These are phyloP conservation scores for Eupithecia abbreviata DNA, from an alignment of 2,888 invertebrate genomes.

Conservation along the genomic window DNA sequence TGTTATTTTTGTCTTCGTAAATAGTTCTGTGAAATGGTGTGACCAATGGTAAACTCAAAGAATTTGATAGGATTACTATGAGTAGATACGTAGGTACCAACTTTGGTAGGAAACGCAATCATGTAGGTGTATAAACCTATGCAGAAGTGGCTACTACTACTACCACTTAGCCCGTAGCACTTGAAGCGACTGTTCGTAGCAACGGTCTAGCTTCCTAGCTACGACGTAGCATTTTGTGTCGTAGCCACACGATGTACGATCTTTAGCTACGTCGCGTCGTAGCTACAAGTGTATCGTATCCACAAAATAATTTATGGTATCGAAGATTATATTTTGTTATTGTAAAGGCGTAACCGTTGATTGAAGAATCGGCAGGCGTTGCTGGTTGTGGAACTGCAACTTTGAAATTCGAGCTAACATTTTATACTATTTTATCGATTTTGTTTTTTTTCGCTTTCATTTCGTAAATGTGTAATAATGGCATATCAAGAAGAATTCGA, in stretches of 20 bases:
- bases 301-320: neutral
- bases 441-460: too few species aligned
- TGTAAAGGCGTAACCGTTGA: neutral
- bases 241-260: neutral
- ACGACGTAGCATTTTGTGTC: neutral
- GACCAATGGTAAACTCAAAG: neutral
- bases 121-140: neutral
- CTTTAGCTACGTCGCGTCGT: neutral
- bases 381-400: too few species aligned
- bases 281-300: neutral
- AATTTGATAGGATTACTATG: neutral
- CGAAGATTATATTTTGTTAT: neutral
- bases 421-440: too few species aligned
- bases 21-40: too few species aligned
- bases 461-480: too few species aligned
- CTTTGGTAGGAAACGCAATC: neutral
- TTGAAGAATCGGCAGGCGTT: neutral
- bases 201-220: neutral
- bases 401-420: too few species aligned
- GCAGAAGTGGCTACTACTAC: neutral
- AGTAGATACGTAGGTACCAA: too few species aligned
- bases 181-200: neutral
- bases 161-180: neutral
- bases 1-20: too few species aligned
- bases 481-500: too few species aligned